These are phyloP conservation scores for Rhingia campestris DNA, from an alignment of 2,888 invertebrate genomes.

Conservation along the genomic window DNA sequence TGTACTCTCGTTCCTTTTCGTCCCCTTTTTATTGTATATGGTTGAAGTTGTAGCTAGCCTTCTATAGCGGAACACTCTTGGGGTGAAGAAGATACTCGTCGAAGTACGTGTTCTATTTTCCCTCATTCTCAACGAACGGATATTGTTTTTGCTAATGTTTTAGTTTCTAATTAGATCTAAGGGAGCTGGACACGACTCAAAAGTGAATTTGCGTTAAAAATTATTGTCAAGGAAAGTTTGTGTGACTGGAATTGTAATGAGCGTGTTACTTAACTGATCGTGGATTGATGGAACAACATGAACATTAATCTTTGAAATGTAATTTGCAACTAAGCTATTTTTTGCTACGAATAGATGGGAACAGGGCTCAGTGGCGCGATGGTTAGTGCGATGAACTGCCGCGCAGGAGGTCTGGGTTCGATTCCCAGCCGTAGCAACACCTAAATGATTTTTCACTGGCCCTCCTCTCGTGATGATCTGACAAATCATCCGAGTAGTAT, in stretches of 20 bases:
- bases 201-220: constrained; percentile 63
- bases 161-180: constrained; percentile 66
- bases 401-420: too few relatives aligned
- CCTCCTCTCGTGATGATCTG: too few relatives aligned
- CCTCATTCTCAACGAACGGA: constrained; percentile 38
- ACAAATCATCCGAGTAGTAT: too few relatives aligned
- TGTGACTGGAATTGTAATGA: constrained; percentile 56
- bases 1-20: constrained; percentile 36
- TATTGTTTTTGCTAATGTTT: constrained; percentile 70
- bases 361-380: too few relatives aligned
- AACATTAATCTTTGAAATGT: constrained; percentile 25
- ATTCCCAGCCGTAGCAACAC: too few relatives aligned
- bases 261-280: constrained; percentile 18
- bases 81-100: constrained; percentile 40
- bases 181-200: constrained; percentile 60
- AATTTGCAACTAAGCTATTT: too few relatives aligned
- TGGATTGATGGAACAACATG: constrained; percentile 26
- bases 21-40: constrained; percentile 40
- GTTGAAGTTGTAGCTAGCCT: constrained; percentile 36
- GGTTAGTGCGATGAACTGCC: too few relatives aligned
- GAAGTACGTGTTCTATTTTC: constrained; percentile 67
- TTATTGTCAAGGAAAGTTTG: constrained; percentile 38
- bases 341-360: too few relatives aligned
- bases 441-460: too few relatives aligned
- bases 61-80: constrained; percentile 7